Conservation (phyloP, 2,113 vertebrate genomes). For the Spea bombifrons region DNA sequence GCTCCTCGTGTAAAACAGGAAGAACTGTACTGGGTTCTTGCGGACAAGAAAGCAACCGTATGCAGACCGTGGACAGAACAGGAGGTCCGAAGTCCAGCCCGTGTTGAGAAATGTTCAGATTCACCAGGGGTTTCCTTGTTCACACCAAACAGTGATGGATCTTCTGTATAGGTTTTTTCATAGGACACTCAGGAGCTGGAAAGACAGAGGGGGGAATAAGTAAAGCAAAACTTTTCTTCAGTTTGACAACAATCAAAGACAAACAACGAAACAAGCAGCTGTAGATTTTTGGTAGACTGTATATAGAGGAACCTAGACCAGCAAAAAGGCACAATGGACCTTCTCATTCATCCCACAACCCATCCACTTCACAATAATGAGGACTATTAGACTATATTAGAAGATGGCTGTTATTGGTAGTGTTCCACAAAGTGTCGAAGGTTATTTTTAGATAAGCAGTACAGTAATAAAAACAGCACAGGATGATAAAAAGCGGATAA, state of each 20-base stretch:
- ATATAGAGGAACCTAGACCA: no score
- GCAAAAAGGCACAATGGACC: no score
- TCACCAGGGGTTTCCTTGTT: slow-evolving; percentile 44
- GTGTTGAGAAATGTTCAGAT: slow-evolving; percentile 32
- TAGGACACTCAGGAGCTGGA: slow-evolving; percentile 54
- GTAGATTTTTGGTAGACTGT: no score
- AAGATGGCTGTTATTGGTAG: no score
- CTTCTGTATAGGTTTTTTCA: slow-evolving; percentile 52
- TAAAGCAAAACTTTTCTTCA: no score
- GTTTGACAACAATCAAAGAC: no score
- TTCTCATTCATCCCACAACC: no score
- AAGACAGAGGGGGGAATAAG: not conserved
- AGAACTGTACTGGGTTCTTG: slow-evolving; percentile 1
- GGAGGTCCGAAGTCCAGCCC: slow-evolving; percentile 24
- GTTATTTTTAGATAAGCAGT: not conserved
- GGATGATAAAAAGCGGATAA: not conserved
- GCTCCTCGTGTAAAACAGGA: slow-evolving; percentile 64
- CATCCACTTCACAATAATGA: no score
- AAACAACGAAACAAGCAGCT: no score
- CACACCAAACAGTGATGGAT: slow-evolving; percentile 48
- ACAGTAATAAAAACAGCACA: not conserved
- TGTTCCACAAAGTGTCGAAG: no score
- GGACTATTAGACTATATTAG: no score
- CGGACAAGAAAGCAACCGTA: not conserved
- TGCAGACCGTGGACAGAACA: not conserved